Evolutionary conservation across 92 coral and sea anemone species (phyloP).

Genomic region (Meandrina meandrites): DNA sequence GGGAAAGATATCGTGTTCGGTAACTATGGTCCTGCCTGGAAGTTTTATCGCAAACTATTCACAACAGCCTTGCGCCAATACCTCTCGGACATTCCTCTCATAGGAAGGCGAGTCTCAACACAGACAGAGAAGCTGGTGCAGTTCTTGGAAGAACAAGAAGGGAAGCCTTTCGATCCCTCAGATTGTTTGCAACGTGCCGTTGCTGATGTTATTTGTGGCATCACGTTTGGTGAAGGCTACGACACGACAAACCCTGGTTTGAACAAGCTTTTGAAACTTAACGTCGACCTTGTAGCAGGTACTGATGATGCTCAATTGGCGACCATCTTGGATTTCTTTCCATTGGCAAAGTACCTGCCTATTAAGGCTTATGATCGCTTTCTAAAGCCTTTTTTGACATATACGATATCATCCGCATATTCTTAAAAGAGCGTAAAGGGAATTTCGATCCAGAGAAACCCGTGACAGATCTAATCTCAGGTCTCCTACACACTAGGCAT

Average conservation of each 20-base stretch:
- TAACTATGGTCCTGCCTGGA: slow-evolving; percentile 74
- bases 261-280: slow-evolving; percentile 17
- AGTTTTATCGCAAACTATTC: slow-evolving; percentile 59
- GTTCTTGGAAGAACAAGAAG: slow-evolving; percentile 44
- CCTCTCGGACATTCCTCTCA: slow-evolving; percentile 26
- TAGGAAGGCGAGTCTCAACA: slow-evolving; percentile 50
- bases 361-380: not conserved
- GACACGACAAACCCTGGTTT: slow-evolving; percentile 52
- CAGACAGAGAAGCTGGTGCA: slow-evolving; percentile 50
- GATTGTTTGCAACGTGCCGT: slow-evolving; percentile 53
- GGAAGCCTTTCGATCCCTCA: slow-evolving; percentile 63
- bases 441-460: slow-evolving; percentile 37
- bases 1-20: slow-evolving; percentile 50
- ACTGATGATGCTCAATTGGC: not conserved
- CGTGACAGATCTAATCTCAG: slow-evolving; percentile 35
- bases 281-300: not conserved
- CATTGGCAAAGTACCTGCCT: slow-evolving; percentile 8
- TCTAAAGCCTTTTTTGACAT: not conserved
- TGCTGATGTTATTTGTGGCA: slow-evolving; percentile 57
- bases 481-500: slow-evolving; percentile 13
- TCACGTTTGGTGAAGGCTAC: slow-evolving; percentile 57
- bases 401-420: slow-evolving; percentile 32
- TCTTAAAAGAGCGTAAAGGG: slow-evolving; percentile 26
- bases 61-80: slow-evolving; percentile 59
- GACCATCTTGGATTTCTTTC: not conserved